Evolutionary conservation across 2,888 invertebrate species (phyloP).

Genomic region (Tholera decimalis): DNA sequence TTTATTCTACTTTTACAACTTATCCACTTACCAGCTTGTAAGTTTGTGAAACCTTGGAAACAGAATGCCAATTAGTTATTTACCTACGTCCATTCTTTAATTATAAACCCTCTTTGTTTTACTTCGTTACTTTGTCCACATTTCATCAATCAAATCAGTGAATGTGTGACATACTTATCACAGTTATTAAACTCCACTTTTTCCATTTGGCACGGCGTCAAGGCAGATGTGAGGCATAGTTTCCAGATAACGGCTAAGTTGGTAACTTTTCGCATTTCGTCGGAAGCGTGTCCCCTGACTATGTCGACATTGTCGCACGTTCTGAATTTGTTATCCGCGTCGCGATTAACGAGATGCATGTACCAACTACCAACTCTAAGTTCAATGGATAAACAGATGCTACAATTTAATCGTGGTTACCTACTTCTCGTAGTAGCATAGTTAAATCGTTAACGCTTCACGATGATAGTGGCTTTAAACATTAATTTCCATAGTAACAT

Average conservation of each 20-base stretch:
- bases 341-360: slow-evolving; percentile 78
- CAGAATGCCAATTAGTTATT: slow-evolving; percentile 30
- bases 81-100: slow-evolving; percentile 8
- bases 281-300: slow-evolving; percentile 71
- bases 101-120: slow-evolving; percentile 33
- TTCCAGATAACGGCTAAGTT: slow-evolving; percentile 85
- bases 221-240: slow-evolving; percentile 84
- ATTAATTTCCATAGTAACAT: slow-evolving; percentile 74
- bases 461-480: slow-evolving; percentile 63
- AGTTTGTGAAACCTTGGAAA: slow-evolving; percentile 36
- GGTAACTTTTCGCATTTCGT: slow-evolving; percentile 89
- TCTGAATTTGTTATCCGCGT: slow-evolving; percentile 79
- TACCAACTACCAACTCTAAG: slow-evolving; percentile 37
- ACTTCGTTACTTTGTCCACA: slow-evolving; percentile 3
- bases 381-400: slow-evolving; percentile 52
- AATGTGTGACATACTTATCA: slow-evolving; percentile 54
- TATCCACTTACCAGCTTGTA: slow-evolving; percentile 5
- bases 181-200: slow-evolving; percentile 81
- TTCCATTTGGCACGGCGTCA: slow-evolving; percentile 82
- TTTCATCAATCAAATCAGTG: slow-evolving; percentile 17
- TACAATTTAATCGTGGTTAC: slow-evolving; percentile 53
- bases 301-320: slow-evolving; percentile 78
- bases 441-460: slow-evolving; percentile 61
- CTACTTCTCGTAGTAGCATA: slow-evolving; percentile 29
- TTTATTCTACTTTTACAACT: slow-evolving; percentile 41